Base-by-base conservation (phyloP, 2,888 invertebrate species). In the Drosophila greeni region DNA sequence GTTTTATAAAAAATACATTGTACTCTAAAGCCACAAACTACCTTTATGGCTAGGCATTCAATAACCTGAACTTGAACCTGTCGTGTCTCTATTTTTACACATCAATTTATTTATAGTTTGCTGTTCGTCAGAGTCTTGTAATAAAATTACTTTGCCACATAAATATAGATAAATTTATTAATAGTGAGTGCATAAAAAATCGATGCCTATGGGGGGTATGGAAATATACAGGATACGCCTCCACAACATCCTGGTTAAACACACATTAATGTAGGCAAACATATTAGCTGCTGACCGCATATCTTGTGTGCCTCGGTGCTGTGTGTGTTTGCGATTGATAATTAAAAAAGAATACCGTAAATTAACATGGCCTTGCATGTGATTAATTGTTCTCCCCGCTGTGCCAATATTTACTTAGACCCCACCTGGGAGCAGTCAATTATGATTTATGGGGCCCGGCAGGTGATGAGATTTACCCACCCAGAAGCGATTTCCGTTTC, bases 371-470 rank as follows among this genome's bases (percentile, higher is more conserved):
- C 20, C 37, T 37, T 34, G 49, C 34, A 31, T 48, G 33, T 69
- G 76, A 78, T 78, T 81, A 67, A 78, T 81, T 72, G 64, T 64
- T 49, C 52, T 49, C 52, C 36, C 31, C 14, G 62, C 24, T 48
- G 65, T 48, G 55, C 58, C 71, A 72, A 81, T 71, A 76, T 81
- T 68, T 76, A 76, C 59, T 37, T 37, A 53, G 55, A 31, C 62
- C 47, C 55, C 20, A 20, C n/a, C 31, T 24, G 40, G 20, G 36
- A 29, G 43, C 51, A 48, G 53, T 49, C 74, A 70, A 78, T 81
- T 74, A 72, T 78, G 81, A 74, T 78, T 79, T 76, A 78, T 74
- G 76, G 47, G 34, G 18, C 29, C 23, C 5, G 67, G 31, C 33
- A 66, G 66, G 56, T 51, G 49, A 66, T 53, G 23, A 23, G 48